Base-by-base conservation (phyloP, 2,113 vertebrate species). In the Candoia aspera region DNA sequence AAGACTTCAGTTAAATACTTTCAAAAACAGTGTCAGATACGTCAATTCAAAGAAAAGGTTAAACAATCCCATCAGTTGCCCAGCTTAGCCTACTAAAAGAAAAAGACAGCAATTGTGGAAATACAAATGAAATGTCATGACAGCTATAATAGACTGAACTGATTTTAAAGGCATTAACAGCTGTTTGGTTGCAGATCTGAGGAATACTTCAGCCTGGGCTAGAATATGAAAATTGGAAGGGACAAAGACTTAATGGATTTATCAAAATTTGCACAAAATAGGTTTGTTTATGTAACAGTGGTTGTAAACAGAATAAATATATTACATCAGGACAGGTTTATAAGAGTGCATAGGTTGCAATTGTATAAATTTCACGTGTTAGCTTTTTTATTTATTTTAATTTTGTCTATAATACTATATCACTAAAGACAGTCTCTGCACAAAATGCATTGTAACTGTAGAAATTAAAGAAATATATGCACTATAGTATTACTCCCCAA, bases 161-260 rank as follows among this genome's bases (percentile, higher is more conserved):
- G 90, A 55, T 42, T 73, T 73, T 91, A 68, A 86, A 62, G 84
- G 33, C 13, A 64, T 68, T 62, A 86, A 68, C 84, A 68, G 84
- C 59, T 91, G 90, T 62, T 86, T 21, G 53, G 29, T 84, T 62
- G 8, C 58, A 86, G 42, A 33, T 54, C 42, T 62, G 8, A 58
- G 29, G 9, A 64, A 23, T 49, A 62, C 23, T 6, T 6, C 12
- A 15, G 49, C 64, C n/a, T 73, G 49, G 88, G 29, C 15, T 64
- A 73, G 46, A 79, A 87, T 57, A 58, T 12, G n/a, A n/a, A 54
- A 86, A 26, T 54, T 42, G 62, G 46, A 88, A 62, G 23, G 73
- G 15, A 73, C 15, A 17, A 15, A 33, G n/a, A 8, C 15, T 73
- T 73, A 73, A 73, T 73, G 6, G 68, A 37, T 73, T 73, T 73